Evolutionary conservation across 2,113 vertebrate species (phyloP).

Genomic region (Tragelaphus imberbis): DNA sequence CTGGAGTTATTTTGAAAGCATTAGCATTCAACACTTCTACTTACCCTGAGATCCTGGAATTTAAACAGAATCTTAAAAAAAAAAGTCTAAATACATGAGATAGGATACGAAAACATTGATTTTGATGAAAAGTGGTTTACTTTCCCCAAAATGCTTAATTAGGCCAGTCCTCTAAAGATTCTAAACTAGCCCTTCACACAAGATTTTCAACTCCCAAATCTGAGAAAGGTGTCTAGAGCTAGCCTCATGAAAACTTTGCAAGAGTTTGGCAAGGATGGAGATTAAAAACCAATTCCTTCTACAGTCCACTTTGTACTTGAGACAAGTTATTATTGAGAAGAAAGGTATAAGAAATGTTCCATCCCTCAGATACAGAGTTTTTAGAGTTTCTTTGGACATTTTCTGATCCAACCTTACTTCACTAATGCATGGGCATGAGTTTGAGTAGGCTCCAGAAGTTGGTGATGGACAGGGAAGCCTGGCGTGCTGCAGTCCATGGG

Average conservation of each 20-base stretch:
- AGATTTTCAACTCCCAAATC: not conserved
- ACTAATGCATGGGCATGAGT: rapidly evolving
- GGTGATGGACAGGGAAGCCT: not conserved
- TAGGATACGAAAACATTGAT: not conserved
- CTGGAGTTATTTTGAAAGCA: conserved; percentile 22
- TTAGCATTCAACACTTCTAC: not conserved
- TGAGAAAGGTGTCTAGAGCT: not conserved
- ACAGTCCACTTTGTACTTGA: not conserved
- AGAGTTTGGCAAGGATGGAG: not conserved
- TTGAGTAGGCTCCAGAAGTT: not conserved
- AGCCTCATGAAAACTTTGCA: not conserved
- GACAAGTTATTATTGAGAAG: not conserved
- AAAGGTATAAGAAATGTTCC: not conserved
- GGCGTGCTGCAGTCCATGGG: not conserved
- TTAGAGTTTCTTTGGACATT: not conserved
- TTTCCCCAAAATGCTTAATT: not conserved
- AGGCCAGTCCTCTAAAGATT: not conserved
- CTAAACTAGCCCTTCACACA: not conserved
- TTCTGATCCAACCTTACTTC: not conserved
- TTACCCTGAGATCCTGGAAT: not conserved
- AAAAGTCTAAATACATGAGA: not conserved
- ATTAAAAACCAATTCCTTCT: not conserved
- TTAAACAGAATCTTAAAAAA: not conserved
- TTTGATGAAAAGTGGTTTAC: not conserved
- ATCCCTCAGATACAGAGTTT: not conserved